Base-by-base conservation (phyloP, 2,888 invertebrate species). In the Lepidochitona cinerea region DNA sequence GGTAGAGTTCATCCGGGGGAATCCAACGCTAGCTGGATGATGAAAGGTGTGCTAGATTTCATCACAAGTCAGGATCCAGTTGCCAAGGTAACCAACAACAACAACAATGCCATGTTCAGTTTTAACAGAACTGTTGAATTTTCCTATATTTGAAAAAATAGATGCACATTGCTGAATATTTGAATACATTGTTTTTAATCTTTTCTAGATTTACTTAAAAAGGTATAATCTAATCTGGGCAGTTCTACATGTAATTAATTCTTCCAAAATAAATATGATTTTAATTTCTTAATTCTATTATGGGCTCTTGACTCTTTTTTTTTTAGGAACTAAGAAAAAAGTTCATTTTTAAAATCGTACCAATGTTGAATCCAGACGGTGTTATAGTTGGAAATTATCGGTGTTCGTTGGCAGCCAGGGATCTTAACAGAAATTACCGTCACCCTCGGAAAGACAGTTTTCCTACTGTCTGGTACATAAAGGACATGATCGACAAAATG, bases 351-450 rank as follows among this genome's bases (percentile, higher is more conserved):
- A 89, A 90, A 82, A 83, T 90, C 26, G 87, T 90, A 33, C 90
- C 90, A 2, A 90, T 90, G 90, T 79, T 90, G 59, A 90, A 90
- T 75, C 90, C 90, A 12, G 90, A 90, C 68, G 90, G 90, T 5
- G 90, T 90, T n/a, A 90, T 90, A 18, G 89, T 90, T 1, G 90
- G 90, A 5, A 90, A 90, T 79, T 90, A 90, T 76, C 79, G 90
- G 73, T 88, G 88, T 75, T 89, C 89, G 7, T 76, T 90, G 72
- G 88, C 88, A 3, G 89, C 85, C 7, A 73, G 88, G 68, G 90
- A 90, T 75, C 79, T 90, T 59, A 90, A 90, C 79, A 79, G 90
- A 12, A 90, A 90, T 80, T 90, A 90, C 79, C 81, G 89, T 33
- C 88, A 88, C 77, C 90, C 90, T 0, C 74, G 86, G 59, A 84